These are phyloP conservation scores for Caenorhabditis virilis DNA, from an alignment of 2,888 invertebrate genomes.

Conservation along the genomic window DNA sequence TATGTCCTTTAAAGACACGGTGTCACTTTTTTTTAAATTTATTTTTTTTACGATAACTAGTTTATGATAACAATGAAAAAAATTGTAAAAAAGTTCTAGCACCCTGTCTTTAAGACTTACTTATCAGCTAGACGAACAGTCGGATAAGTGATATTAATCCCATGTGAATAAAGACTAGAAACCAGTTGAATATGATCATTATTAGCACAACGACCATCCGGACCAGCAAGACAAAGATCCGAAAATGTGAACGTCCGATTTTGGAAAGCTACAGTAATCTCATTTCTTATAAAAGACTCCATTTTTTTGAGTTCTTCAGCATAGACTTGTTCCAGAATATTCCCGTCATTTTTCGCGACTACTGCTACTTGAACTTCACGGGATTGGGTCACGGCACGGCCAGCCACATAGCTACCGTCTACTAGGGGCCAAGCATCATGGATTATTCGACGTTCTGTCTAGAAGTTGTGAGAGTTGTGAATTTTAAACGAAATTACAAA, in stretches of 20 bases:
- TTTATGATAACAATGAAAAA: constrained; percentile 1
- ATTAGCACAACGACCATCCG: constrained; percentile 44
- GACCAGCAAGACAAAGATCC: constrained; percentile 54
- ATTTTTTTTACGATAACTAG: no score
- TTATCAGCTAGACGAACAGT: constrained; percentile 47
- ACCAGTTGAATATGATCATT: constrained; percentile 53
- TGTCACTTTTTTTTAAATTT: no score
- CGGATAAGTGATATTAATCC: constrained; percentile 59
- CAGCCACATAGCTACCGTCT: constrained; percentile 56
- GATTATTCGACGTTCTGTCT: constrained; percentile 48
- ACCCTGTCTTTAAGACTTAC: constrained; percentile 25
- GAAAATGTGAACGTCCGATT: constrained; percentile 44
- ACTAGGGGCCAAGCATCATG: constrained; percentile 56
- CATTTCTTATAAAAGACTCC: constrained; percentile 53
- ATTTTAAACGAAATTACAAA: not conserved
- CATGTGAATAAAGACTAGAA: constrained; percentile 49
- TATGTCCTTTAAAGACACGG: no score
- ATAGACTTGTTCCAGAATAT: constrained; percentile 77
- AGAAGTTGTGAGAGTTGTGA: not conserved
- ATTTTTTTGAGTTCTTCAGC: constrained; percentile 48
- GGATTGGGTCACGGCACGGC: constrained; percentile 54
- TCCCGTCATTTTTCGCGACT: constrained; percentile 80
- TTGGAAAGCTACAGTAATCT: constrained; percentile 43
- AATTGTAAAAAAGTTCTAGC: not conserved
- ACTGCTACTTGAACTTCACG: constrained; percentile 75